phyloP scores from a whole-genome alignment of 2,113 vertebrate genomes.

The Phyllostomus discolor region DNA sequence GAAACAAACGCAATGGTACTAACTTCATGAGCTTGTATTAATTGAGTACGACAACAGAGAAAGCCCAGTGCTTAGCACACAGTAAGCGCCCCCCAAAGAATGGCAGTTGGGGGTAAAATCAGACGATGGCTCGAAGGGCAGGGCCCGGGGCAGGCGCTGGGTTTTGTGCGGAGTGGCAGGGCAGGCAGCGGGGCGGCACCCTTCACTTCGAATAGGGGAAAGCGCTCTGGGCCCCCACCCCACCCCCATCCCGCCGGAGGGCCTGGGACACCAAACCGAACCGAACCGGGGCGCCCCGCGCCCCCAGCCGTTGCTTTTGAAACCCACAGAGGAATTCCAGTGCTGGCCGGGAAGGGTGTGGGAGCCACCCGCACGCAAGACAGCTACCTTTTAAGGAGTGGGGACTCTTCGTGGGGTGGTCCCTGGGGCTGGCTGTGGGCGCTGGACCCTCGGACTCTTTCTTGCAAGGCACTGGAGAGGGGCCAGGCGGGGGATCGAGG shows the following conservation, averaged over 20 bases:
- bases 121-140: fast-evolving
- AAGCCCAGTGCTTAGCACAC: background rate
- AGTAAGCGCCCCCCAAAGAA: fast-evolving
- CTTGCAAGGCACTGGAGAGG: background rate
- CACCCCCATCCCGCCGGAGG: background rate
- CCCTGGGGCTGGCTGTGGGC: background rate
- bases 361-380: background rate
- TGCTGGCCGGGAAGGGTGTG: background rate
- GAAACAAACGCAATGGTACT: background rate
- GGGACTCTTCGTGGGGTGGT: background rate
- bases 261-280: background rate
- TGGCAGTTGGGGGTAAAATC: background rate
- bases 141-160: background rate
- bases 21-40: background rate
- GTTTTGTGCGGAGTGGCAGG: fast-evolving
- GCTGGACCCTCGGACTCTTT: background rate
- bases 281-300: background rate
- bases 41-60: background rate
- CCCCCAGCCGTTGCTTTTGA: constrained; percentile 56
- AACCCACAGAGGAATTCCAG: constrained; percentile 32
- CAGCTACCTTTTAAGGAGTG: background rate
- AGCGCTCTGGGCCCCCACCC: background rate
- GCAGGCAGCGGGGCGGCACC: fast-evolving
- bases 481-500: background rate
- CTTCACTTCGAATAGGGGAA: background rate